Percentiles rank a stretch among this genome's conserved stretches.
Evolutionary conservation across 35 echinoderm and acorn worm species (phyloP).

Genomic region (Diadema setosum): DNA sequence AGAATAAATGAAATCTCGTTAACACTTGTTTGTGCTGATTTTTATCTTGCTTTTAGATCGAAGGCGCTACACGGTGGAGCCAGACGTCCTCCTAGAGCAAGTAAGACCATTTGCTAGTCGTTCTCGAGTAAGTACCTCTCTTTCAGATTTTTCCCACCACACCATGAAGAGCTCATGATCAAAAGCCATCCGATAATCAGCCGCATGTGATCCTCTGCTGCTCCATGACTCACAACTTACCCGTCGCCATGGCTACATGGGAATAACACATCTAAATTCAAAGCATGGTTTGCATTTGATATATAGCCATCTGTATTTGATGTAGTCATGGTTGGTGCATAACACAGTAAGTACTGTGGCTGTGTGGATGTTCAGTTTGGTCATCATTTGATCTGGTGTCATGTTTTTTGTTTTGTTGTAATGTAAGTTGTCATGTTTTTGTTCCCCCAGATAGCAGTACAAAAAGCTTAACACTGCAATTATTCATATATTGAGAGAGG

Average conservation of each 20-base stretch:
- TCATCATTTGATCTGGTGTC: no score
- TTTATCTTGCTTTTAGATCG: slow-evolving; percentile 64
- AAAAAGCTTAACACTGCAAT: no score
- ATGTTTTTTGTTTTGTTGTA: no score
- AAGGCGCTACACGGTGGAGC: slow-evolving; percentile 80
- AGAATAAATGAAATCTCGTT: no score
- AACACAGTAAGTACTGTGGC: not conserved
- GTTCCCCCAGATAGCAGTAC: no score
- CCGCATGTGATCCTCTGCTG: not conserved
- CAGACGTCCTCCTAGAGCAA: slow-evolving; percentile 72
- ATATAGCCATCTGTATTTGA: not conserved
- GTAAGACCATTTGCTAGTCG: slow-evolving; percentile 58
- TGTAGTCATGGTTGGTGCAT: not conserved
- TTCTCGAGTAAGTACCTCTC: slow-evolving; percentile 34
- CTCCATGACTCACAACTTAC: not conserved
- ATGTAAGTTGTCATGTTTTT: no score
- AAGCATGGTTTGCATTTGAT: no score
- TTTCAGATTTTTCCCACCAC: not conserved
- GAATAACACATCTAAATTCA: slow-evolving; percentile 5
- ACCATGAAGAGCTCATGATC: not conserved
- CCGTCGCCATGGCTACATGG: not conserved
- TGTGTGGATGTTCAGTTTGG: no score
- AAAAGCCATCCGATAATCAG: not conserved
- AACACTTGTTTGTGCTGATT: no score
- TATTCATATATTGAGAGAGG: no score